Evolutionary conservation across 2,797 vertebrate species (phyloP).

Genomic region (Arrhamphus sclerolepis): DNA sequence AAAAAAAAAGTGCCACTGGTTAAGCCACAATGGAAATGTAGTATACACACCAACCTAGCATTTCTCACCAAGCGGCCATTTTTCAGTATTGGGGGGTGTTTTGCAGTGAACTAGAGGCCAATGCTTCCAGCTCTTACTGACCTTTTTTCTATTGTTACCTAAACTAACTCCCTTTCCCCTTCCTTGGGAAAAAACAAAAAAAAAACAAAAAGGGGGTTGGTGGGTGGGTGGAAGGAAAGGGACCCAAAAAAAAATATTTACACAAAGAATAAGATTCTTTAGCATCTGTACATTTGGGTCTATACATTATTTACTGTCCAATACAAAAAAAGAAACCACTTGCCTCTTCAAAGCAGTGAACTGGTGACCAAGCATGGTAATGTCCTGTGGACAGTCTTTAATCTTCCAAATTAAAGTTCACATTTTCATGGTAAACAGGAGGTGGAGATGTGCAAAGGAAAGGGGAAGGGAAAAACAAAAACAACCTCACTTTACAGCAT

Average conservation of each 20-base stretch:
- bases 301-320: conserved; percentile 84
- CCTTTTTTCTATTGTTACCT: conserved; percentile 30
- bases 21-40: conserved; percentile 38
- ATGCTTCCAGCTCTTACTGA: conserved; percentile 62
- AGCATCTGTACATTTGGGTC: conserved; percentile 82
- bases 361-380: conserved; percentile 53
- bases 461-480: not conserved
- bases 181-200: conserved; percentile 21
- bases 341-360: conserved; percentile 54
- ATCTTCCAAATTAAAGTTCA: conserved; percentile 83
- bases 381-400: conserved; percentile 70
- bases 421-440: conserved; percentile 71
- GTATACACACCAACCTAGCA: conserved; percentile 41
- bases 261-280: conserved; percentile 73
- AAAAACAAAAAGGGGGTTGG: not conserved
- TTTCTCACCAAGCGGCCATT: conserved; percentile 42
- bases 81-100: conserved; percentile 36
- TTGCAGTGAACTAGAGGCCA: conserved; percentile 45
- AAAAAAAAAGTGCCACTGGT: conserved; percentile 63
- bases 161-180: conserved; percentile 56
- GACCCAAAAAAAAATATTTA: conserved; percentile 75
- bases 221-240: conserved; percentile 3
- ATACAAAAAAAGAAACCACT: conserved; percentile 68
- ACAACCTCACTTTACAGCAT: conserved; percentile 39
- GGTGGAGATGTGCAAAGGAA: conserved; percentile 38